Evolutionary conservation across 1,140 invertebrate species (phyloP).

Genomic region (Macrocentrus cingulum): DNA sequence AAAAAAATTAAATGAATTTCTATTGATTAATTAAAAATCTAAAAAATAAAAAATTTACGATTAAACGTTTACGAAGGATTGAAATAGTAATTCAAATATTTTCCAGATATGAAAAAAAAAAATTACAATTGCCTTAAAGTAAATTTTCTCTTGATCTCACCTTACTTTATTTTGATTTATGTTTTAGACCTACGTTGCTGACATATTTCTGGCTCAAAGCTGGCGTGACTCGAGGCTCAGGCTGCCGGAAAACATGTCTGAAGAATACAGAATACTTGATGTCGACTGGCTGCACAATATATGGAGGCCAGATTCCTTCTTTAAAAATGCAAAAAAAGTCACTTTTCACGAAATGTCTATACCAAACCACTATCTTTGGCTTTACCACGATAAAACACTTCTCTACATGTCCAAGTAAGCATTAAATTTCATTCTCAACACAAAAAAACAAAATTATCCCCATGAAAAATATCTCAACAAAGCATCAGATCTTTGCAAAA

Average conservation of each 20-base stretch:
- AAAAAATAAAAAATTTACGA: no score
- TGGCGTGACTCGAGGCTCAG: constrained; percentile 85
- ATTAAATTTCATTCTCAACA: constrained; percentile 1
- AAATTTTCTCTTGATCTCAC: no score
- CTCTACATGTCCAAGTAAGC: constrained; percentile 90
- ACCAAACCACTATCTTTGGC: constrained; percentile 89
- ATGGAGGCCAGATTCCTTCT: constrained; percentile 90
- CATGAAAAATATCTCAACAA: no score
- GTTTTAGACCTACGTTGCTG: constrained; percentile 83
- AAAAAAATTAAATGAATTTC: no score
- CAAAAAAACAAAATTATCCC: not conserved
- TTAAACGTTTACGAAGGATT: no score
- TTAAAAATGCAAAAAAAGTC: constrained; percentile 91
- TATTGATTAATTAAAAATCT: no score
- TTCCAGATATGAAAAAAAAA: no score
- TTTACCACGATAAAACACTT: constrained; percentile 86
- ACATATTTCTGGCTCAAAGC: constrained; percentile 89
- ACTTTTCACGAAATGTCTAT: constrained; percentile 94
- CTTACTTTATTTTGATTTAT: constrained; percentile 1
- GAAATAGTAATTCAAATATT: no score
- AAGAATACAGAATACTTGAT: constrained; percentile 86
- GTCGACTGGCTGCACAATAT: constrained; percentile 89
- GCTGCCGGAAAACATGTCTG: constrained; percentile 88
- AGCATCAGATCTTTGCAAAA: no score
- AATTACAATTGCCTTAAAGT: no score